phyloP scores from a whole-genome alignment of 2,888 invertebrate genomes.

The Trachelus troglodyta region DNA sequence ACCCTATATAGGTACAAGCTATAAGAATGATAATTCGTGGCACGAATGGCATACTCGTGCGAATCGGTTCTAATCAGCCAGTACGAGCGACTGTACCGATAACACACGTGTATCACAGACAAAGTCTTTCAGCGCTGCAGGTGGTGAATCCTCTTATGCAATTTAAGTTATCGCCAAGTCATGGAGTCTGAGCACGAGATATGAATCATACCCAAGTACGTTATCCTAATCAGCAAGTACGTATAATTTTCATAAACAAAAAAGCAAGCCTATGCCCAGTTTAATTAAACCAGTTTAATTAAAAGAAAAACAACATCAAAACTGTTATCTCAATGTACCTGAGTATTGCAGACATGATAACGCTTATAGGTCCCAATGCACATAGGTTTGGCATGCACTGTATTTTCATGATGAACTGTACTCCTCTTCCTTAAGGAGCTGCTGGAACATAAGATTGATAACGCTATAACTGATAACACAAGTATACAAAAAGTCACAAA shows the following conservation, averaged over 20 bases:
- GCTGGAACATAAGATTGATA: slow-evolving; percentile 37
- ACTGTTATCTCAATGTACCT: slow-evolving; percentile 69
- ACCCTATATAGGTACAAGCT: not conserved
- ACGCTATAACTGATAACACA: slow-evolving; percentile 29
- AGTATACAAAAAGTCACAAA: not conserved
- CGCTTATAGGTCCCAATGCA: slow-evolving; percentile 82
- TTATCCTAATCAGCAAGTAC: slow-evolving; percentile 39
- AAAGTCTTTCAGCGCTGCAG: slow-evolving; percentile 21
- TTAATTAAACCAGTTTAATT: not conserved
- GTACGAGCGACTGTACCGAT: not conserved
- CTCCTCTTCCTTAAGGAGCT: slow-evolving; percentile 53
- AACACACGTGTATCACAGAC: slow-evolving; percentile 21
- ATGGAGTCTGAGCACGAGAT: slow-evolving; percentile 15
- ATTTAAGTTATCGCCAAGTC: slow-evolving; percentile 1
- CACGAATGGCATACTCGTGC: not conserved
- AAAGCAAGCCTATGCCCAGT: not conserved
- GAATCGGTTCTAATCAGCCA: not conserved
- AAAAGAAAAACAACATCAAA: not conserved
- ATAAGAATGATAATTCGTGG: not conserved
- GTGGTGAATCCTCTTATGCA: slow-evolving; percentile 38
- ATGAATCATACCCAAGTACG: slow-evolving; percentile 40
- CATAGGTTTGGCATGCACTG: slow-evolving; percentile 63
- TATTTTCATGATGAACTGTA: slow-evolving; percentile 39
- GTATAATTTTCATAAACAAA: slow-evolving; percentile 1
- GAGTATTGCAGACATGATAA: slow-evolving; percentile 84